Percentiles rank a stretch among this genome's conserved stretches.
Evolutionary conservation across 23 tunicate genomes (phyloP).

Genomic region (Oikopleura vanhoeffeni): DNA sequence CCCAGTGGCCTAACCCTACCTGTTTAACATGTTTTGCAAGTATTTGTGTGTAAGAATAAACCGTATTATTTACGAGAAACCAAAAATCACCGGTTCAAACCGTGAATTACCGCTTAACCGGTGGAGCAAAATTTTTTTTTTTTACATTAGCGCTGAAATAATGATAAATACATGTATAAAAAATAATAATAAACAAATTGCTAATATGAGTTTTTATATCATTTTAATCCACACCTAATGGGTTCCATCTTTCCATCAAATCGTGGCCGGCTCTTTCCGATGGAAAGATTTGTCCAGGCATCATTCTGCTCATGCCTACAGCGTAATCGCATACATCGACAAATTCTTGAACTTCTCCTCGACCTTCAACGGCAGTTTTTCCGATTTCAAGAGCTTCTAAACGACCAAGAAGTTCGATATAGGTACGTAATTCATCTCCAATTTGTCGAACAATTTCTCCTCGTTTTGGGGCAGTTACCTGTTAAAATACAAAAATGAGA

Average conservation of each 20-base stretch:
- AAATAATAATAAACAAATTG: no score
- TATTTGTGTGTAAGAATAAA: no score
- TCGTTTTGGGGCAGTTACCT: constrained; percentile 80
- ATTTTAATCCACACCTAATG: constrained; percentile 80
- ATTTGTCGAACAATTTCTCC: constrained; percentile 92
- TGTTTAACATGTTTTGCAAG: no score
- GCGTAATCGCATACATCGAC: constrained; percentile 97
- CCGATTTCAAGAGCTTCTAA: constrained; percentile 93
- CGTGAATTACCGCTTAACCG: no score
- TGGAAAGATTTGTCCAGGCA: constrained; percentile 82
- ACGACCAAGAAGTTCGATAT: constrained; percentile 51
- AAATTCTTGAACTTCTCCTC: constrained; percentile 87
- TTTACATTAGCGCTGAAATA: no score
- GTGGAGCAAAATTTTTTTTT: no score
- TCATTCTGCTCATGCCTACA: constrained; percentile 68
- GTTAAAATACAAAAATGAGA: no score
- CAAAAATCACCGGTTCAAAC: no score
- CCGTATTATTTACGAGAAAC: no score
- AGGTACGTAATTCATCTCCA: constrained; percentile 69
- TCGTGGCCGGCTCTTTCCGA: constrained; percentile 88
- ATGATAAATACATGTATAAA: no score
- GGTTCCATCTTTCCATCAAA: constrained; percentile 78
- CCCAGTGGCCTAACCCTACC: no score
- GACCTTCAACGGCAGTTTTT: constrained; percentile 81
- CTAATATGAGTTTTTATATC: no score